Percentiles rank a stretch among this genome's conserved stretches.
Evolutionary conservation across 1,140 invertebrate genomes (phyloP).

Genomic region (Chymomyza costata): DNA sequence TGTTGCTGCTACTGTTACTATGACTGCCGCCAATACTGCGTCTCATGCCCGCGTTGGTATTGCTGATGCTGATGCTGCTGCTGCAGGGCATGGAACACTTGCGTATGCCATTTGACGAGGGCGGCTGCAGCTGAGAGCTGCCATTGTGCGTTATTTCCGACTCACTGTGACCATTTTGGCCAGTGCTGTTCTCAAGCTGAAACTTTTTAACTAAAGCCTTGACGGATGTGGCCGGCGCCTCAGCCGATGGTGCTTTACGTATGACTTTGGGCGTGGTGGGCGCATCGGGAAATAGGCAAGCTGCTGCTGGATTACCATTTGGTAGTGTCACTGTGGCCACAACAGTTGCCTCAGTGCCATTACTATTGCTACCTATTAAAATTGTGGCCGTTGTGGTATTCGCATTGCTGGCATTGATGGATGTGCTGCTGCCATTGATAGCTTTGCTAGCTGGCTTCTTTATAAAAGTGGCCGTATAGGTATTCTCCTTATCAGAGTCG

Average conservation of each 20-base stretch:
- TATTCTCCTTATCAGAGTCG: conserved; percentile 72
- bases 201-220: conserved; percentile 74
- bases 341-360: conserved; percentile 41
- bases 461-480: conserved; percentile 60
- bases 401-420: conserved; percentile 18
- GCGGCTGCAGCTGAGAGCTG: conserved; percentile 14
- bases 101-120: neutral
- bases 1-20: conserved; percentile 19
- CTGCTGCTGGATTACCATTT: conserved; percentile 5
- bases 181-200: conserved; percentile 53
- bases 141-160: neutral
- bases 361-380: conserved; percentile 45
- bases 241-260: conserved; percentile 63
- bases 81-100: conserved; percentile 29
- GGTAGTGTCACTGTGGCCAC: conserved; percentile 50
- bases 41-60: conserved; percentile 21
- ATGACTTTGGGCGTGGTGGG: conserved; percentile 79
- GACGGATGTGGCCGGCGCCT: conserved; percentile 64
- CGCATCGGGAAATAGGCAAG: conserved; percentile 77
- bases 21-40: conserved; percentile 24
- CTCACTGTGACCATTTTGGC: neutral
- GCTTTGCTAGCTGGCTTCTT: conserved; percentile 35
- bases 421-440: too few relatives aligned
- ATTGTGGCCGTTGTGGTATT: conserved; percentile 38
- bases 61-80: conserved; percentile 30